Conservation (phyloP, 2,888 invertebrate genomes). For the Ectemnius lituratus region DNA sequence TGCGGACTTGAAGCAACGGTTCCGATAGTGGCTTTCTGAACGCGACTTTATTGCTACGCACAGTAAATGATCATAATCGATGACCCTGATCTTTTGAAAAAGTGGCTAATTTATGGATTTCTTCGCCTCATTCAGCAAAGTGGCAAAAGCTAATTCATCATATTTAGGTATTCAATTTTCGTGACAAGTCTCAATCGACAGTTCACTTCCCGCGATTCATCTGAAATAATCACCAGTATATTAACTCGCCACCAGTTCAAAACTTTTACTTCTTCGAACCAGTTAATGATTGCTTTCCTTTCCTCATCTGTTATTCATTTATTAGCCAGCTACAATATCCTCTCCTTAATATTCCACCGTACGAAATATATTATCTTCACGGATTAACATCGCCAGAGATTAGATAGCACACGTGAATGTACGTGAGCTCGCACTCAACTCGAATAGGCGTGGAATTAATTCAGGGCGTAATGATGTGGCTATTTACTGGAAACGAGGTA, state of each 20-base stretch:
- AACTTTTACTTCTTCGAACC: no score
- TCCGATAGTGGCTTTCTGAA: conserved; percentile 5
- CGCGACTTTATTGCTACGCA: not conserved
- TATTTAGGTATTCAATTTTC: no score
- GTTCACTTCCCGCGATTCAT: no score
- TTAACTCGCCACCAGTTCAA: no score
- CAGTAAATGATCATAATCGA: not conserved
- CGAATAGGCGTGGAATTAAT: conserved; percentile 44
- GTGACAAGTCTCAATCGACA: no score
- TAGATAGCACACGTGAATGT: conserved; percentile 58
- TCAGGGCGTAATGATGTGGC: conserved; percentile 32
- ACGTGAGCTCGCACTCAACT: conserved; percentile 23
- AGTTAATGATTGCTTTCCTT: no score
- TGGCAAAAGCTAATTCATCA: no score
- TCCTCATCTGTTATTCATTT: conserved; percentile 17
- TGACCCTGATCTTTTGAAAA: not conserved
- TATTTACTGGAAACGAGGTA: conserved; percentile 32
- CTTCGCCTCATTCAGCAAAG: no score
- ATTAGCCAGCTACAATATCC: conserved; percentile 12
- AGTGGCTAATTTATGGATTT: no score
- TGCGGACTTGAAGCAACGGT: not conserved
- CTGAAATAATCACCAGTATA: no score
- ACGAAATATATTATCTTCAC: conserved; percentile 45
- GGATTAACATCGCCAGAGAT: conserved; percentile 65
- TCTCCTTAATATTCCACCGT: not conserved